A percentile compares a stretch with the other conserved stretches of the same genome.
These are phyloP conservation scores for Corythaeola cristata DNA, from an alignment of 2,113 vertebrate species.

Conservation along the genomic window DNA sequence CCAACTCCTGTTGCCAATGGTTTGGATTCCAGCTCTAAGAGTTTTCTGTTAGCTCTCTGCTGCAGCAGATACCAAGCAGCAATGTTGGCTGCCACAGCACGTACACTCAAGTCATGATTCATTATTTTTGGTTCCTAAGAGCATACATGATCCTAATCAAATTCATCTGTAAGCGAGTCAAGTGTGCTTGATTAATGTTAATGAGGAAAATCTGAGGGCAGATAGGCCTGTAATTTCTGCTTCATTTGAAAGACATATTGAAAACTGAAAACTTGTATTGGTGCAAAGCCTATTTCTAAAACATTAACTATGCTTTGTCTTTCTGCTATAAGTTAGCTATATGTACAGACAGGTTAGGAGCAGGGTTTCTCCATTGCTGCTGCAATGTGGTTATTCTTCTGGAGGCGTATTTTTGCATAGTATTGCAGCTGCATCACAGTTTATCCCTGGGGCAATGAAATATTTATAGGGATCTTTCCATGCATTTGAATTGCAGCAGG, in stretches of 20 bases:
- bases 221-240: conserved; percentile 13
- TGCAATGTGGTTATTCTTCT: not conserved
- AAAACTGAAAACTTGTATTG: not conserved
- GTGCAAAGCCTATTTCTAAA: not conserved
- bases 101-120: not conserved
- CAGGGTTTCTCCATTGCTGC: not conserved
- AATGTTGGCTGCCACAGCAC: not conserved
- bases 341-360: not conserved
- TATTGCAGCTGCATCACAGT: not conserved
- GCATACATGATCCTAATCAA: conserved; percentile 33
- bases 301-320: not conserved
- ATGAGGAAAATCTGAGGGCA: conserved; percentile 31
- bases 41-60: not conserved
- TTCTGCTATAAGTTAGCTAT: not conserved
- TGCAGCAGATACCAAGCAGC: not conserved
- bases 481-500: not conserved
- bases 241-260: not conserved
- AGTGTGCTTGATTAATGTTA: conserved; percentile 29
- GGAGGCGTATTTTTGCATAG: not conserved
- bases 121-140: conserved; percentile 37
- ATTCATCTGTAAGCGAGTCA: conserved; percentile 30
- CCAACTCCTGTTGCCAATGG: not conserved
- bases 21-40: not conserved
- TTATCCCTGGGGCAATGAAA: not conserved
- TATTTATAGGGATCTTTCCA: not conserved